A percentile compares a stretch with the other conserved stretches of the same genome.
Evolutionary conservation across 2,888 invertebrate genomes (phyloP).

Genomic region (Pasiphila rectangulata): DNA sequence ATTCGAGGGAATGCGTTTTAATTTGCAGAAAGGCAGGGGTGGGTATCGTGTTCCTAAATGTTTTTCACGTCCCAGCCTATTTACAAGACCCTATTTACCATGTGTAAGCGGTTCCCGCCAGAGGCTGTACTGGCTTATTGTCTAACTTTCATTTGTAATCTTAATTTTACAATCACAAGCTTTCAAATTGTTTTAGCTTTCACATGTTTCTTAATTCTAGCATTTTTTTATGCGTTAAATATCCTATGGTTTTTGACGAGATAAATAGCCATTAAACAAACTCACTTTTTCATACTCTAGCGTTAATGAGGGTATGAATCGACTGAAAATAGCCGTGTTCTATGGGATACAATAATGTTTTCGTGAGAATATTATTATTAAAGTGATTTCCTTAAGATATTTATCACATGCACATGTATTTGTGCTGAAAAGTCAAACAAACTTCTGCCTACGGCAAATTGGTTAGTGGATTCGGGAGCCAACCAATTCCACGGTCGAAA

Average conservation of each 20-base stretch:
- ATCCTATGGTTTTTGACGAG: too few species aligned
- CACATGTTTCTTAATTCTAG: too few species aligned
- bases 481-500: conserved; percentile 3
- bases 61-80: conserved; percentile 63
- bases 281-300: too few species aligned
- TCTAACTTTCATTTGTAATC: conserved; percentile 20
- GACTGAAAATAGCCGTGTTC: too few species aligned
- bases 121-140: conserved; percentile 15
- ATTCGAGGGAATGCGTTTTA: conserved; percentile 44
- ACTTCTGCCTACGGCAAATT: background rate
- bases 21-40: conserved; percentile 72
- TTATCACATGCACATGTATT: too few species aligned
- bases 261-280: too few species aligned
- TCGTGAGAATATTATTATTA: too few species aligned
- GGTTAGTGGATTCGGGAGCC: background rate
- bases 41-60: conserved; percentile 50
- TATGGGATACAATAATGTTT: too few species aligned
- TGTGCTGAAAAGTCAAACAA: background rate
- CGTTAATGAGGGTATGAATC: too few species aligned
- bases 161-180: conserved; percentile 18
- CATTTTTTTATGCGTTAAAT: too few species aligned
- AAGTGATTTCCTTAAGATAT: too few species aligned
- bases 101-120: conserved; percentile 35
- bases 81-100: conserved; percentile 70
- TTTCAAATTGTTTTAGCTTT: conserved; percentile 4